Evolutionary conservation across 2,113 vertebrate species (phyloP).

Genomic region (Gadus chalcogrammus): DNA sequence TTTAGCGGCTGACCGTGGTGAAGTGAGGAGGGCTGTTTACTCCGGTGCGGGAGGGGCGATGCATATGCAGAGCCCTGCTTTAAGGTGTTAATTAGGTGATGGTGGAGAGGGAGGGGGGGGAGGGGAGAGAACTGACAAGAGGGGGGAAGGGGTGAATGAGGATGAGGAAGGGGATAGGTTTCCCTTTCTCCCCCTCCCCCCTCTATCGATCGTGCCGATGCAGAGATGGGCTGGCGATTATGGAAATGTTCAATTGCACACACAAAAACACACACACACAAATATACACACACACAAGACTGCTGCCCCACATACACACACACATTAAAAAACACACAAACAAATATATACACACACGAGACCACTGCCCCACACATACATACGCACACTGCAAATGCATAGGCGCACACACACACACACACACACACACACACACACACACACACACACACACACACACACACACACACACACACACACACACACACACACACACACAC

Average conservation of each 20-base stretch:
- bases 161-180: too few species aligned
- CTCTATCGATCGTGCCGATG: too few species aligned
- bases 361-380: not conserved
- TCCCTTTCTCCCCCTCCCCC: too few species aligned
- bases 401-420: not conserved
- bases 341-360: not conserved
- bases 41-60: conserved; percentile 32
- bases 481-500: conserved; percentile 1
- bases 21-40: conserved; percentile 23
- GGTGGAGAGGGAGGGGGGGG: not conserved
- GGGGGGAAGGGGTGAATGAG: too few species aligned
- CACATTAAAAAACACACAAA: conserved; percentile 9
- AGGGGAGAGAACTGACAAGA: not conserved
- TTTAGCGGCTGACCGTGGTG: conserved; percentile 43
- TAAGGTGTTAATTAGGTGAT: conserved; percentile 58
- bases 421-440: not conserved
- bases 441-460: conserved; percentile 1
- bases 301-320: not conserved
- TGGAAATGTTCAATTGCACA: not conserved
- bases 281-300: not conserved
- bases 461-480: not conserved
- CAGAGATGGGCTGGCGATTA: too few species aligned
- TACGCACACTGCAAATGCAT: not conserved
- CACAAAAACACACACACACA: conserved; percentile 6
- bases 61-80: conserved; percentile 47